Evolutionary conservation across 2,888 invertebrate species (phyloP).

Genomic region (Deilephila porcellus): DNA sequence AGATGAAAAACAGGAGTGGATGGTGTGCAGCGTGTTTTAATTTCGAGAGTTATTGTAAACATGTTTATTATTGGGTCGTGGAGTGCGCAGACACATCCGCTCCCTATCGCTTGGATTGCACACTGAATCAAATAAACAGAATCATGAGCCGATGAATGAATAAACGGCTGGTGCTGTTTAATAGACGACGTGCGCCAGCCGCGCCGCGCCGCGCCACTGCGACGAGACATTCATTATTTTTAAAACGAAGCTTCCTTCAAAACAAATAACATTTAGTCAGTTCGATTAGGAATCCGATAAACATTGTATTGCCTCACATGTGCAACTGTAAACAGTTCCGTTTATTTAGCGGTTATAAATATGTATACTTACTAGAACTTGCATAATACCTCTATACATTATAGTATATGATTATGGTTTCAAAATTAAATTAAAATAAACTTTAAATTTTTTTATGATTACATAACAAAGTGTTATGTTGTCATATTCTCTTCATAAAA

Average conservation of each 20-base stretch:
- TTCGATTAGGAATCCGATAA: constrained; percentile 10
- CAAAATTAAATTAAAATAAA: too few relatives aligned
- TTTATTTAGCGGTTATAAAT: background rate
- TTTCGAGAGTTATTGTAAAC: constrained; percentile 67
- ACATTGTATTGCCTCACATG: constrained; percentile 2
- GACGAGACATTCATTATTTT: constrained; percentile 15
- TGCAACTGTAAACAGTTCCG: constrained; percentile 30
- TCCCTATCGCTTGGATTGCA: constrained; percentile 46
- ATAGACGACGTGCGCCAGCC: constrained; percentile 8
- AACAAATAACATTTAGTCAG: constrained; percentile 8
- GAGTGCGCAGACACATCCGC: constrained; percentile 61
- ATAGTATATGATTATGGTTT: background rate
- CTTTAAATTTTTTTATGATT: too few relatives aligned
- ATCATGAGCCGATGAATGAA: constrained; percentile 32
- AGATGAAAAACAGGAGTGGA: constrained; percentile 46
- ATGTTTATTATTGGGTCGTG: constrained; percentile 59
- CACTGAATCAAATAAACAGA: constrained; percentile 44
- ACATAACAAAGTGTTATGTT: too few relatives aligned
- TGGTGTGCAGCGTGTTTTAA: constrained; percentile 61
- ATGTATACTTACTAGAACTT: background rate
- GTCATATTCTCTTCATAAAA: too few relatives aligned
- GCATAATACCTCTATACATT: background rate
- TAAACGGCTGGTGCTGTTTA: constrained; percentile 29
- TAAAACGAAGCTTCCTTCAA: constrained; percentile 19
- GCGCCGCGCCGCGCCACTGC: background rate